Evolutionary conservation across 2,113 vertebrate species (phyloP).

Genomic region (Dendrocopos noguchii): DNA sequence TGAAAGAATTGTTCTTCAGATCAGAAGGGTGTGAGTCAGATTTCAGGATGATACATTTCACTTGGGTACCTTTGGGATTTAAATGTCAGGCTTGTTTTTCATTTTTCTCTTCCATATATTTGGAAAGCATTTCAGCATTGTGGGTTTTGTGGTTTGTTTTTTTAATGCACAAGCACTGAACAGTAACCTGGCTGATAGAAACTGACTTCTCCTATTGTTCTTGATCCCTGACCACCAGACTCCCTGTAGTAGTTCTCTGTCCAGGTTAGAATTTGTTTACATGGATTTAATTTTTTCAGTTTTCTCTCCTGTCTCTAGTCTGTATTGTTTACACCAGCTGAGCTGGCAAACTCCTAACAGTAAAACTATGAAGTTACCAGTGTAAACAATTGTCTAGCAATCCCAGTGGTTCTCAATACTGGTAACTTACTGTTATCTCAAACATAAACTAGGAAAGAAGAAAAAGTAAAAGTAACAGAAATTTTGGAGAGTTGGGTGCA

Average conservation of each 20-base stretch:
- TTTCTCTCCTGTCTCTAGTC: background rate
- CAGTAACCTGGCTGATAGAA: slow-evolving; percentile 3
- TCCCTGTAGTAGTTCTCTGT: background rate
- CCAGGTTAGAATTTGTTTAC: background rate
- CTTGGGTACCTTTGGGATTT: slow-evolving; percentile 34
- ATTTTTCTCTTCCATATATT: slow-evolving; percentile 48
- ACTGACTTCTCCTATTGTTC: background rate
- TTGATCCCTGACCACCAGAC: background rate
- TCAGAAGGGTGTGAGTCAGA: slow-evolving; percentile 34
- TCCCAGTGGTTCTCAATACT: background rate
- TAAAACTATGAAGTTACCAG: background rate
- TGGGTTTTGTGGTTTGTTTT: background rate
- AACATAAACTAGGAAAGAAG: background rate
- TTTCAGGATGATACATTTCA: slow-evolving; percentile 38
- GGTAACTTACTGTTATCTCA: background rate
- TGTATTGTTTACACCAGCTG: background rate
- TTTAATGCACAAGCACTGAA: slow-evolving; percentile 35
- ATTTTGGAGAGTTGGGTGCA: background rate
- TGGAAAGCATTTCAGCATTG: slow-evolving; percentile 23
- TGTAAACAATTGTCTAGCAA: background rate
- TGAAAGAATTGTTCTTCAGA: slow-evolving; percentile 44
- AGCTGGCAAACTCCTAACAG: background rate
- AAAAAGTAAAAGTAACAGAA: background rate
- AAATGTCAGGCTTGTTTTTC: slow-evolving; percentile 60
- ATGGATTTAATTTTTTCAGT: background rate